phyloP scores from a whole-genome alignment of 2,113 vertebrate species.

The Petroica traversi region DNA sequence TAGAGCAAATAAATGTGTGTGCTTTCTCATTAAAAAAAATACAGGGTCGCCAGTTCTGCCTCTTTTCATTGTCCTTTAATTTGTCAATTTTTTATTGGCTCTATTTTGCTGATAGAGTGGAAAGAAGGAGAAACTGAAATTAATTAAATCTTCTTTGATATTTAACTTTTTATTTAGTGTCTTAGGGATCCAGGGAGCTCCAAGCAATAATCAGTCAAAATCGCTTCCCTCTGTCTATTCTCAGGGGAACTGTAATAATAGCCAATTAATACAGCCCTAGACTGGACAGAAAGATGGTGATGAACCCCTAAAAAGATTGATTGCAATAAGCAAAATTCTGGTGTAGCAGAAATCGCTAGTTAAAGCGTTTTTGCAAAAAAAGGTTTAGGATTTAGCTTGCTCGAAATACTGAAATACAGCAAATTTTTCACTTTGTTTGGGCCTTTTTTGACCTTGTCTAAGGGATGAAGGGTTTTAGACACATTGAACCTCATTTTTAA shows the following conservation, averaged over 20 bases:
- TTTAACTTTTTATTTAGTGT: neutral
- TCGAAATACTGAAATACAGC: neutral
- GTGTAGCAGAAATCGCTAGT: neutral
- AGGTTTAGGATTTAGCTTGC: neutral
- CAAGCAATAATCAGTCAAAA: neutral
- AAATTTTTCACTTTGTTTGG: neutral
- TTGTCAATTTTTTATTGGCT: neutral
- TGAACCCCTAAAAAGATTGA: neutral
- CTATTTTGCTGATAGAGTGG: neutral
- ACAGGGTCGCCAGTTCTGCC: neutral
- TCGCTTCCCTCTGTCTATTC: neutral
- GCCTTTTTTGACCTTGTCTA: neutral
- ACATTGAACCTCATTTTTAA: neutral
- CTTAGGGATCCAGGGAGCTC: neutral
- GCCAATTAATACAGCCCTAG: neutral
- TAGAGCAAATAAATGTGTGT: neutral
- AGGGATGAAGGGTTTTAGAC: neutral
- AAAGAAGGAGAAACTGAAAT: neutral
- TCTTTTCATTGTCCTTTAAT: neutral
- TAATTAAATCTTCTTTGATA: constrained; percentile 10
- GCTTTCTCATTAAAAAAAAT: neutral
- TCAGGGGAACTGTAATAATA: neutral
- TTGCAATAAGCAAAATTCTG: neutral
- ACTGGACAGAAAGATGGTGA: neutral
- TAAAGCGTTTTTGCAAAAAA: neutral